Conservation (phyloP, 2,113 vertebrate species). For the Peromyscus maniculatus region DNA sequence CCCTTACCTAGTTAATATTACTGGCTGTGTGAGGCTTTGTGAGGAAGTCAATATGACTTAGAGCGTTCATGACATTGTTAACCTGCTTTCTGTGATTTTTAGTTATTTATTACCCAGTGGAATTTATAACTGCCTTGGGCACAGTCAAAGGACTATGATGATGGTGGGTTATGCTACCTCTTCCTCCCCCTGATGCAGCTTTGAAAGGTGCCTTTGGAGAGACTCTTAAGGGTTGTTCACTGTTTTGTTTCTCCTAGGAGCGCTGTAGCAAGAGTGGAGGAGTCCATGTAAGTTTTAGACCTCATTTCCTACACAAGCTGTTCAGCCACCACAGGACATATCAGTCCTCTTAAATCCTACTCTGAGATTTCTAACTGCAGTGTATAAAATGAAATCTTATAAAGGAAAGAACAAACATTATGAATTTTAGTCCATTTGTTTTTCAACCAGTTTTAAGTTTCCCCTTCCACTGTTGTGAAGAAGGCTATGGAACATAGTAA, state of each 20-base stretch:
- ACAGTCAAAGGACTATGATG: conserved; percentile 8
- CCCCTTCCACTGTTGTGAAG: background rate
- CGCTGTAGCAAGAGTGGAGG: background rate
- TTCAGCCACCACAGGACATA: background rate
- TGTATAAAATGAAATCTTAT: background rate
- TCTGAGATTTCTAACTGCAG: background rate
- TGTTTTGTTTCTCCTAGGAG: conserved; percentile 51
- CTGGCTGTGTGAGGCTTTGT: background rate
- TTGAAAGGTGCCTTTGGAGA: conserved; percentile 62
- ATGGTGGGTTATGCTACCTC: background rate
- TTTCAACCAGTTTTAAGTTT: background rate
- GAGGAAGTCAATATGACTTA: background rate
- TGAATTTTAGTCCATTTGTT: background rate
- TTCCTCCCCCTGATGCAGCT: conserved; percentile 10
- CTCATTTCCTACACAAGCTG: conserved; percentile 46
- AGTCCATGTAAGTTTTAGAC: conserved; percentile 53
- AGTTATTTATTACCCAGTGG: background rate
- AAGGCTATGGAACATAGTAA: background rate
- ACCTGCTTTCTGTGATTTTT: conserved; percentile 29
- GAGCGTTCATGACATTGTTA: conserved; percentile 43
- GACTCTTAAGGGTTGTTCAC: conserved; percentile 61
- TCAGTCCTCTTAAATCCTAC: background rate
- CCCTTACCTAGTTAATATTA: background rate
- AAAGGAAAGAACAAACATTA: background rate
- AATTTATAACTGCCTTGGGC: background rate